phyloP scores from a whole-genome alignment of 2,797 vertebrate species.

The Garrulus glandarius region DNA sequence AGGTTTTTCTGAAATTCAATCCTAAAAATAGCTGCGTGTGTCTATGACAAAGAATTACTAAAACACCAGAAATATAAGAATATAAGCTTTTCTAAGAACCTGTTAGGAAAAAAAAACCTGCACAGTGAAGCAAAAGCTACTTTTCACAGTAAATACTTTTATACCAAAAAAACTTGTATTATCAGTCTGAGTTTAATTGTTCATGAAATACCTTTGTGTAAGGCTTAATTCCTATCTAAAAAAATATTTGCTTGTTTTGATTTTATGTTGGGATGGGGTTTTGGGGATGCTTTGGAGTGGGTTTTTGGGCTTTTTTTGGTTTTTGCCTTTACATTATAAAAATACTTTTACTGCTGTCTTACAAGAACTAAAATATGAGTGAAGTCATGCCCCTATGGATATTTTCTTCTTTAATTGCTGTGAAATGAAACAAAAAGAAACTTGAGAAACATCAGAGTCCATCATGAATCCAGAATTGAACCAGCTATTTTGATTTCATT shows the following conservation, averaged over 20 bases:
- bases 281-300: rapidly evolving
- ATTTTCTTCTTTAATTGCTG: background rate
- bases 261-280: background rate
- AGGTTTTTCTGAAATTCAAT: background rate
- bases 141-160: background rate
- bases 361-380: background rate
- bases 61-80: background rate
- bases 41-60: background rate
- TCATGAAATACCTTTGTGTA: background rate
- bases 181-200: background rate
- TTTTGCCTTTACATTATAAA: background rate
- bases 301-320: background rate
- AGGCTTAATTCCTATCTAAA: background rate
- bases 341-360: background rate
- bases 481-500: background rate
- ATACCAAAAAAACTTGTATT: background rate
- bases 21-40: background rate
- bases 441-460: background rate
- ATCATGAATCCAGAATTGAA: background rate
- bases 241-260: background rate
- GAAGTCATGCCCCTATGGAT: background rate
- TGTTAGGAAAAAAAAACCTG: background rate
- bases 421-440: background rate
- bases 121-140: background rate
- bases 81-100: background rate